These are phyloP conservation scores for Glyphotaelius pellucidus DNA, from an alignment of 2,888 invertebrate genomes.

Conservation along the genomic window DNA sequence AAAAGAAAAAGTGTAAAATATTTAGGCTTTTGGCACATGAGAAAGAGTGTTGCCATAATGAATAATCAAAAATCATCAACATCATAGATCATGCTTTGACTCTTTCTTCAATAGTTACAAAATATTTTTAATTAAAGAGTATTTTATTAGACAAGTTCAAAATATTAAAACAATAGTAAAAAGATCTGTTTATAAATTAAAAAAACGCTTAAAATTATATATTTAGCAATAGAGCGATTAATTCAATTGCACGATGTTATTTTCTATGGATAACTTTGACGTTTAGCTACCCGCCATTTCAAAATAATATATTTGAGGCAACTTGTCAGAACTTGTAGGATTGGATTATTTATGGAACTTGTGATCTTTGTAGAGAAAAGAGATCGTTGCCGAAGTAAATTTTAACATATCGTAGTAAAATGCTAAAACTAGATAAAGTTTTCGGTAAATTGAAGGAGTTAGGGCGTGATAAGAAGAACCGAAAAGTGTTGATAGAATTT, in stretches of 20 bases:
- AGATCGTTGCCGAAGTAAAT: not conserved
- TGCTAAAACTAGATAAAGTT: slow-evolving; percentile 36
- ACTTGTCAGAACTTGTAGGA: too few species aligned
- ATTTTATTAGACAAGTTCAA: not conserved
- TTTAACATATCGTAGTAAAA: not conserved
- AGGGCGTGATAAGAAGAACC: slow-evolving; percentile 57
- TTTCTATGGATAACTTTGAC: slow-evolving; percentile 3
- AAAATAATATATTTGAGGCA: not conserved
- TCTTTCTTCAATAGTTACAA: not conserved
- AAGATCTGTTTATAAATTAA: not conserved
- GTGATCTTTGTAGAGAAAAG: not conserved
- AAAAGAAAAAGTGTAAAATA: not conserved
- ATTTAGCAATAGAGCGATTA: not conserved
- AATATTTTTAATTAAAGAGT: not conserved
- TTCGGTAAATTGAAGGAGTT: slow-evolving; percentile 43
- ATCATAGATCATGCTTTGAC: not conserved
- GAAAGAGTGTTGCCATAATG: not conserved
- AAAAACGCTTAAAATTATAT: not conserved
- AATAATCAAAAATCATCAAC: not conserved
- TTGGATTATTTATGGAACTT: too few species aligned
- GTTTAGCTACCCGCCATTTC: slow-evolving; percentile 34
- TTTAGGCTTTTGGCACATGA: not conserved
- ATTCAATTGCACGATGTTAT: not conserved
- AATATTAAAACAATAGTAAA: not conserved
- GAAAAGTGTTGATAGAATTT: slow-evolving; percentile 45